These are phyloP conservation scores for Rutpela maculata DNA, from an alignment of 2,888 invertebrate species.

Conservation along the genomic window DNA sequence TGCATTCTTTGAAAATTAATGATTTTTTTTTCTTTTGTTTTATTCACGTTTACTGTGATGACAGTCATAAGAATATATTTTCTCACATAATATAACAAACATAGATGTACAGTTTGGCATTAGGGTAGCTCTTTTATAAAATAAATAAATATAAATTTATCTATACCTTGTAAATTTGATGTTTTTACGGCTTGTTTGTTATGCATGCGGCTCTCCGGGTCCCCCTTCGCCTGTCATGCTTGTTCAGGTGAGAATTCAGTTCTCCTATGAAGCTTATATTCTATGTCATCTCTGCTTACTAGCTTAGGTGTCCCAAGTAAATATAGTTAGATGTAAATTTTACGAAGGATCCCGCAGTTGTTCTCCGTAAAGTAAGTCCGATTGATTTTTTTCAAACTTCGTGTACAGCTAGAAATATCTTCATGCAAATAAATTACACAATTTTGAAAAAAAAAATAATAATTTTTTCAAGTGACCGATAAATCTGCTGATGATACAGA, in stretches of 20 bases:
- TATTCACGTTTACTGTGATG: background rate
- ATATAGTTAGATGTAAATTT: background rate
- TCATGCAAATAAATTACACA: no score
- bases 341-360: no score
- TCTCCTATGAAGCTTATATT: slow-evolving; percentile 40
- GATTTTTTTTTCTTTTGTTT: no score
- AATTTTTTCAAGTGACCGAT: no score
- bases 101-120: background rate
- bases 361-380: no score
- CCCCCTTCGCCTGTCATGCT: slow-evolving; percentile 73
- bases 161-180: slow-evolving; percentile 47
- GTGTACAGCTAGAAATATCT: no score
- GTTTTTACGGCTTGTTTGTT: slow-evolving; percentile 74
- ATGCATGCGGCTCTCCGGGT: slow-evolving; percentile 79
- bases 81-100: background rate
- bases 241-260: slow-evolving; percentile 73
- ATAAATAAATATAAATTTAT: background rate
- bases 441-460: no score
- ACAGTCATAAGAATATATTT: background rate
- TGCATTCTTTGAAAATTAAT: no score
- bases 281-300: slow-evolving; percentile 33
- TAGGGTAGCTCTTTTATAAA: background rate
- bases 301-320: slow-evolving; percentile 7
- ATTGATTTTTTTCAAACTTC: no score
- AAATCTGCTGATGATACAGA: no score